Percentiles rank a stretch among this genome's conserved stretches.
Conservation (phyloP, 2,797 vertebrate genomes). For the Heliangelus exortis region DNA sequence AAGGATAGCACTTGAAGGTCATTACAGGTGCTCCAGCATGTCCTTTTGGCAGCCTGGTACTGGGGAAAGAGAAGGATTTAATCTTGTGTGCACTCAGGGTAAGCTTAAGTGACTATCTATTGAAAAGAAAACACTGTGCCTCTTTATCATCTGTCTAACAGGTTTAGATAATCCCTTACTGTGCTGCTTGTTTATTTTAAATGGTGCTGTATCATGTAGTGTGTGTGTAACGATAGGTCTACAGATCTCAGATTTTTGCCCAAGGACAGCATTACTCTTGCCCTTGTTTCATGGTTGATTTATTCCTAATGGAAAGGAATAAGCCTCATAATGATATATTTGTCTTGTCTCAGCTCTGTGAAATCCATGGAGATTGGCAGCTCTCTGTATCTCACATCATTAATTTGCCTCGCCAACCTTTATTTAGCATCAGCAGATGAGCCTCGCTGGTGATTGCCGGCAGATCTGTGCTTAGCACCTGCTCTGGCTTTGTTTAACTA, state of each 20-base stretch:
- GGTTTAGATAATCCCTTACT: slow-evolving; percentile 53
- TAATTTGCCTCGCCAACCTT: slow-evolving; percentile 42
- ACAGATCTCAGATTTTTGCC: slow-evolving; percentile 1
- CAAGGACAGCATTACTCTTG: slow-evolving; percentile 32
- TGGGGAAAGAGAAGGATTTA: background rate
- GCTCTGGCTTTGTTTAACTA: slow-evolving; percentile 6
- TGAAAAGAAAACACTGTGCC: background rate
- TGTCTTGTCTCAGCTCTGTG: slow-evolving; percentile 18
- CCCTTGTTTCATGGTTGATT: slow-evolving; percentile 47
- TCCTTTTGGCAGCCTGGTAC: background rate
- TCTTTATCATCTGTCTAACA: background rate
- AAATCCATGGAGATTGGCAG: slow-evolving; percentile 27
- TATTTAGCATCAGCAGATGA: slow-evolving; percentile 10
- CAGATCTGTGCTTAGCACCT: background rate
- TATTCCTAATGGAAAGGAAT: slow-evolving; percentile 57
- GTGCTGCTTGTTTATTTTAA: slow-evolving; percentile 43
- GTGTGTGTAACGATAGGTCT: background rate
- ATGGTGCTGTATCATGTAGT: slow-evolving; percentile 9
- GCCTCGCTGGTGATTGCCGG: background rate
- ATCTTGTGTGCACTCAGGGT: background rate
- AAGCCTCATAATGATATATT: slow-evolving; percentile 14
- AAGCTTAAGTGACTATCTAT: slow-evolving; percentile 4
- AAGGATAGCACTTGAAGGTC: background rate
- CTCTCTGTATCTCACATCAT: slow-evolving; percentile 8
- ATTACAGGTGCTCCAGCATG: background rate